Conservation (phyloP, 2,113 vertebrate genomes). For the Hypomesus transpacificus region DNA sequence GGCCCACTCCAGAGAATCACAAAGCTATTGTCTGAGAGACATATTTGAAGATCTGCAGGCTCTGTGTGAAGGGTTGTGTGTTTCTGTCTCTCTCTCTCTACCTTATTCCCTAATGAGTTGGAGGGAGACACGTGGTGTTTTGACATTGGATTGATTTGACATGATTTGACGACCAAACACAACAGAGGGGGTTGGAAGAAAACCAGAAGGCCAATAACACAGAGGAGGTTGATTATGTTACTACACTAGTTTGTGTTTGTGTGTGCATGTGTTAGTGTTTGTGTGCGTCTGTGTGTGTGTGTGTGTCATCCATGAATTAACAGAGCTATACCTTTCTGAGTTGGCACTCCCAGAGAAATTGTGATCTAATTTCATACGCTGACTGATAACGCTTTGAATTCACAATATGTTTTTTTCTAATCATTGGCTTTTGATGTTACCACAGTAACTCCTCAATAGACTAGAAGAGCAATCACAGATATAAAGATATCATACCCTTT, state of each 20-base stretch:
- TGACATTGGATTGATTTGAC: slow-evolving; percentile 56
- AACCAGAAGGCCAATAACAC: slow-evolving; percentile 56
- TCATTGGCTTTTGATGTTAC: background rate
- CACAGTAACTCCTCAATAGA: slow-evolving; percentile 22
- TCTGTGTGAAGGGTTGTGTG: slow-evolving; percentile 56
- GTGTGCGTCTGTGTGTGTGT: background rate
- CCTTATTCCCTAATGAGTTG: slow-evolving; percentile 48
- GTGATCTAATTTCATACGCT: too few species aligned
- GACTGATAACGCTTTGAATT: too few species aligned
- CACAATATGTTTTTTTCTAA: too few species aligned
- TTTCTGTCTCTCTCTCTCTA: slow-evolving; percentile 49
- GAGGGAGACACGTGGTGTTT: slow-evolving; percentile 47
- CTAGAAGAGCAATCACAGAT: slow-evolving; percentile 5
- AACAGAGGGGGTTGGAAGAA: slow-evolving; percentile 42
- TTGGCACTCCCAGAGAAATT: too few species aligned
- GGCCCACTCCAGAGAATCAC: slow-evolving; percentile 64
- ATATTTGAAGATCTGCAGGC: slow-evolving; percentile 53
- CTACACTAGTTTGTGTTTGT: background rate
- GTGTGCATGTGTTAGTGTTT: background rate
- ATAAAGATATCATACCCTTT: slow-evolving; percentile 30
- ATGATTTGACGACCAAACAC: slow-evolving; percentile 54
- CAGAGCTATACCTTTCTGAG: too few species aligned
- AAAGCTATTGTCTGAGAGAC: slow-evolving; percentile 51
- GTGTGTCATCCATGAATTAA: background rate
- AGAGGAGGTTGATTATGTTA: slow-evolving; percentile 24